Base-by-base conservation (phyloP, 2,113 vertebrate species). In the Paraplagusia blochii region DNA sequence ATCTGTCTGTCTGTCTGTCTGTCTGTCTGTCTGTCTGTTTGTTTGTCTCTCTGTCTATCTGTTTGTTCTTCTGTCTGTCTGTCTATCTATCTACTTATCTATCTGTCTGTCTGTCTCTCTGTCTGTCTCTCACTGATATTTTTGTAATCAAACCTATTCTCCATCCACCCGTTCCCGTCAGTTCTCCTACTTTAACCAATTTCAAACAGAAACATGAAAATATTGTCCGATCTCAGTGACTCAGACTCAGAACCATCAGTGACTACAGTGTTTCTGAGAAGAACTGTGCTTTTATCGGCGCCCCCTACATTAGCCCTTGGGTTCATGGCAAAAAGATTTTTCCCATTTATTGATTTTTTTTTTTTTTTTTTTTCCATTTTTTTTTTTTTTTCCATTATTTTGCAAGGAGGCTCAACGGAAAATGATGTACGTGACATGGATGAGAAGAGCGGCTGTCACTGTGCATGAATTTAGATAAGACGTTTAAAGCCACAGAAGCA, bases 401-500 rank as follows among this genome's bases (percentile, higher is more conserved):
- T 58, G 61, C 67, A 54, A n/a, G 77, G 54, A 59, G 43, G 61
- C 8, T 58, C 62, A 46, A 17, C 12, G 11, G 8, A 61, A 58
- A 74, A 80, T 71, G 76, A 83, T 59, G 58, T 80, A 77, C 29
- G 55, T 58, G 70, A 66, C 69, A 60, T 58, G 75, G 70, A 19
- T 74, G 53, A 10, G 52, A 51, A 73, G 62, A 61, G 17, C 56
- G 43, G n/a, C 22, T 29, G 76, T 54, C 76, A 65, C 44, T 68
- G 63, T 62, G 80, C 55, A 67, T 79, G 79, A 80, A 85, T 82
- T 83, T 77, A 80, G 81, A 87, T 85, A 79, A 85, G 69, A 77
- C 64, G 43, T 77, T 83, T 80, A 83, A 75, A 73, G 72, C 14
- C 8, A 59, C 64, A 8, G 66, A 48, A 16, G 44, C 58, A 0